These are phyloP conservation scores for Zenarchopterus dispar DNA, from an alignment of 2,797 vertebrate species.

Conservation along the genomic window DNA sequence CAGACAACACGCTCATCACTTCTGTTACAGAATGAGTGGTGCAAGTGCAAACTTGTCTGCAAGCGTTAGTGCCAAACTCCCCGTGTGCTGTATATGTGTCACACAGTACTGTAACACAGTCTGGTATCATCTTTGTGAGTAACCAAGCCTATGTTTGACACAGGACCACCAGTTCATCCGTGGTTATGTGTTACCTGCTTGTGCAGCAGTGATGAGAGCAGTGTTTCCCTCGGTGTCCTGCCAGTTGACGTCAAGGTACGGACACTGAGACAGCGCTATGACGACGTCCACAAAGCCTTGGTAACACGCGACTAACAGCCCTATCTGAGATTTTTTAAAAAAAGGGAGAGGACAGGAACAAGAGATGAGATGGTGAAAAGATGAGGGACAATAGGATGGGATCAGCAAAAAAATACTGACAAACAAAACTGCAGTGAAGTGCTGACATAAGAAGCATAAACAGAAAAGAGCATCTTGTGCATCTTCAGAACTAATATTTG, in stretches of 20 bases:
- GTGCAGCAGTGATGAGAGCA: slow-evolving; percentile 92
- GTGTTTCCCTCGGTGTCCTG: slow-evolving; percentile 98
- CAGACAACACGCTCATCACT: slow-evolving; percentile 17
- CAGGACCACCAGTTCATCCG: background rate
- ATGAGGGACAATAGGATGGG: background rate
- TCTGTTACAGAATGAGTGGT: slow-evolving; percentile 10
- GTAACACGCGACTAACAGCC: slow-evolving; percentile 93
- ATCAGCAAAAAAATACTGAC: slow-evolving; percentile 41
- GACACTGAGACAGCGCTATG: slow-evolving; percentile 91
- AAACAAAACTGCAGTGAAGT: slow-evolving; percentile 34
- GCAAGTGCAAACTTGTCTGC: slow-evolving; percentile 23
- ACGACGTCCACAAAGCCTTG: slow-evolving; percentile 94
- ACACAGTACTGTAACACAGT: slow-evolving; percentile 4
- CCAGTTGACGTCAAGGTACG: slow-evolving; percentile 94
- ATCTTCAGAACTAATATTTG: slow-evolving; percentile 36
- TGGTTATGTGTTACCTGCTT: slow-evolving; percentile 87
- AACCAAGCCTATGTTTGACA: slow-evolving; percentile 1
- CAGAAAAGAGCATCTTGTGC: slow-evolving; percentile 37
- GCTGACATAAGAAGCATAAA: slow-evolving; percentile 31
- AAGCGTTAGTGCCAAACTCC: slow-evolving; percentile 25
- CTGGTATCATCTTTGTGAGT: background rate
- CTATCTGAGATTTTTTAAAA: slow-evolving; percentile 84
- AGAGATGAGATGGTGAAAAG: slow-evolving; percentile 1
- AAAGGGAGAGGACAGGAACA: slow-evolving; percentile 19
- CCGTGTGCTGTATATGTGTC: slow-evolving; percentile 18